phyloP scores from a whole-genome alignment of 64 coral and sea anemone species.

The Stichodactyla mertensii region DNA sequence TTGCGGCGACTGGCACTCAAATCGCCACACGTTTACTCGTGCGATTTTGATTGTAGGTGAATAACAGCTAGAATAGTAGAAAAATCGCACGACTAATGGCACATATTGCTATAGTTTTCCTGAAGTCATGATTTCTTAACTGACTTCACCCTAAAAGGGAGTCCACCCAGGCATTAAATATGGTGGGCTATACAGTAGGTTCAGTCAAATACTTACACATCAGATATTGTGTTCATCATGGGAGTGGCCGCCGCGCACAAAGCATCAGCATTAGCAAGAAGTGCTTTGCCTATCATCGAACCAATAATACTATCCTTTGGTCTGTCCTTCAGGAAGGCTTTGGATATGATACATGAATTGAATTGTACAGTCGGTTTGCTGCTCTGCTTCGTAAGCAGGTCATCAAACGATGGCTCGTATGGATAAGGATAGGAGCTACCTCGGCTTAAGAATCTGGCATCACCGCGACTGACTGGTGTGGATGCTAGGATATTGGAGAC shows the following conservation, averaged over 20 bases:
- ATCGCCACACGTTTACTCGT: too few relatives aligned
- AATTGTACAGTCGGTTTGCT: constrained; percentile 87
- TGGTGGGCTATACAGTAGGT: neutral
- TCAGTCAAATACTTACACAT: constrained; percentile 68
- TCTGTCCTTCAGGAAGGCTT: constrained; percentile 91
- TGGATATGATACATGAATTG: constrained; percentile 81
- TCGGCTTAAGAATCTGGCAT: constrained; percentile 64
- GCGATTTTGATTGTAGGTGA: too few relatives aligned
- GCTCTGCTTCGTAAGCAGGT: constrained; percentile 42
- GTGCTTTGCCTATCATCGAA: constrained; percentile 67
- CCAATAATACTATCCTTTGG: constrained; percentile 66
- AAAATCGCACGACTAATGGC: too few relatives aligned
- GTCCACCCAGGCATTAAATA: neutral
- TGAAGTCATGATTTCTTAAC: too few relatives aligned
- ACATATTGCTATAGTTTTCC: too few relatives aligned
- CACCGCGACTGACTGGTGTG: neutral
- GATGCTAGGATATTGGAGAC: constrained; percentile 8
- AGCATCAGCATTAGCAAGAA: constrained; percentile 82
- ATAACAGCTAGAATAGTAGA: too few relatives aligned
- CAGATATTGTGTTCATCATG: constrained; percentile 75
- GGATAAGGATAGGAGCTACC: constrained; percentile 55
- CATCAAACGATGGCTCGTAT: constrained; percentile 67
- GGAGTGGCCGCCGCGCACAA: constrained; percentile 88
- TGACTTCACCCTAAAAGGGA: too few relatives aligned
- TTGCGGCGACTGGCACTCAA: too few relatives aligned